phyloP scores from a whole-genome alignment of 1,140 invertebrate genomes.

The Musca vetustissima region DNA sequence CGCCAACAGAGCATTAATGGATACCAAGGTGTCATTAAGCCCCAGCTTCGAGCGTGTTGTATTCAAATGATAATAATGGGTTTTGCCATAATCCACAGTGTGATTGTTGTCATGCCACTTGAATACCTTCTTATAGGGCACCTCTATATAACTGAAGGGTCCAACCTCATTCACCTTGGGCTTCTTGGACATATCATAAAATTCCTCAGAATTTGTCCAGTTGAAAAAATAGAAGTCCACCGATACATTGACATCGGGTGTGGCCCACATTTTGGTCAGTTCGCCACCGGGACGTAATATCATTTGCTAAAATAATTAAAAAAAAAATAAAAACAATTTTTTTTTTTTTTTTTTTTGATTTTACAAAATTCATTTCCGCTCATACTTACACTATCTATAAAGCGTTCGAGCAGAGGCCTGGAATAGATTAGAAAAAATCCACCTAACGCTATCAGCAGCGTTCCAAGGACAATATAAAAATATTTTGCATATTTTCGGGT shows the following conservation, averaged over 20 bases:
- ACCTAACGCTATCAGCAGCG: neutral
- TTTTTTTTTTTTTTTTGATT: too few species aligned
- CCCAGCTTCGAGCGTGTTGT: conserved; percentile 69
- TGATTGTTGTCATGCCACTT: conserved; percentile 70
- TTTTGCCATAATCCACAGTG: conserved; percentile 79
- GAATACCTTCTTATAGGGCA: conserved; percentile 65
- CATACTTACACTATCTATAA: conserved; percentile 20
- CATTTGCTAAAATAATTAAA: neutral
- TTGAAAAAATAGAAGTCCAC: conserved; percentile 78
- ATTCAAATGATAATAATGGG: conserved; percentile 76
- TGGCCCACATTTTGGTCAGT: conserved; percentile 63
- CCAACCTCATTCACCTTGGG: conserved; percentile 69
- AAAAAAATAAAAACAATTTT: neutral
- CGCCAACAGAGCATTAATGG: conserved; percentile 78
- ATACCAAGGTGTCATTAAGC: conserved; percentile 73
- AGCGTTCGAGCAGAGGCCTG: neutral
- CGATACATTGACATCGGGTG: conserved; percentile 71
- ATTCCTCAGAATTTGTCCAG: conserved; percentile 73
- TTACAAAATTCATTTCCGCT: too few species aligned
- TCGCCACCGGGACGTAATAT: neutral
- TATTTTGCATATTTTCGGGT: conserved; percentile 3
- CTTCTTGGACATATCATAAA: conserved; percentile 57
- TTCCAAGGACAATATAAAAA: neutral
- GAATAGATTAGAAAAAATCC: neutral
- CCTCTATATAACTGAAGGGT: conserved; percentile 73